phyloP scores from a whole-genome alignment of 2,797 vertebrate genomes.

The Mergus octosetaceus region DNA sequence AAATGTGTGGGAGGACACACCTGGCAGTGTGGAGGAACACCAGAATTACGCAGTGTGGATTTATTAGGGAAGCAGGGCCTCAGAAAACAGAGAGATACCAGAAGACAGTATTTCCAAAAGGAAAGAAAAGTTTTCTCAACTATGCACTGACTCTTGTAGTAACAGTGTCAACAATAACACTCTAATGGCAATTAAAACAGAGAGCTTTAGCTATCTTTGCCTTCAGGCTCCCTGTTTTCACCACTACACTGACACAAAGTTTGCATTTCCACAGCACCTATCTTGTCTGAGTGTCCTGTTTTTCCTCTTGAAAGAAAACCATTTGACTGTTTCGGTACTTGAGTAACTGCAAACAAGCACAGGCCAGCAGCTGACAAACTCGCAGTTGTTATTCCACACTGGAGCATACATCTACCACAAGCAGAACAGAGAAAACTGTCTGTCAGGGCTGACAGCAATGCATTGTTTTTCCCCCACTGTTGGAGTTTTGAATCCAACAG shows the following conservation, averaged over 20 bases:
- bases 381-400: too few relatives aligned
- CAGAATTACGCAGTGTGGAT: neutral
- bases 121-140: neutral
- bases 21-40: neutral
- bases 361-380: neutral
- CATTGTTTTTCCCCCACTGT: neutral
- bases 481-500: neutral
- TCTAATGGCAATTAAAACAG: neutral
- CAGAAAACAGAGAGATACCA: neutral
- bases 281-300: neutral
- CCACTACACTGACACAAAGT: neutral
- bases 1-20: neutral
- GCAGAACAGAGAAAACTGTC: neutral
- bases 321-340: neutral
- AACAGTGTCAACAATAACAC: neutral
- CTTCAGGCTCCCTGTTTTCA: neutral
- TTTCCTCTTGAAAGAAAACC: neutral
- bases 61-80: neutral
- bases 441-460: neutral
- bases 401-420: neutral
- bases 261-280: neutral
- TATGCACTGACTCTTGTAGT: neutral
- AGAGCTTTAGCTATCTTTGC: neutral
- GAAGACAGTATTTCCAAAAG: neutral
- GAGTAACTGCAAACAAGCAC: neutral